Evolutionary conservation across 2,888 invertebrate species (phyloP).

Genomic region (Eumacrocentrus americanus): DNA sequence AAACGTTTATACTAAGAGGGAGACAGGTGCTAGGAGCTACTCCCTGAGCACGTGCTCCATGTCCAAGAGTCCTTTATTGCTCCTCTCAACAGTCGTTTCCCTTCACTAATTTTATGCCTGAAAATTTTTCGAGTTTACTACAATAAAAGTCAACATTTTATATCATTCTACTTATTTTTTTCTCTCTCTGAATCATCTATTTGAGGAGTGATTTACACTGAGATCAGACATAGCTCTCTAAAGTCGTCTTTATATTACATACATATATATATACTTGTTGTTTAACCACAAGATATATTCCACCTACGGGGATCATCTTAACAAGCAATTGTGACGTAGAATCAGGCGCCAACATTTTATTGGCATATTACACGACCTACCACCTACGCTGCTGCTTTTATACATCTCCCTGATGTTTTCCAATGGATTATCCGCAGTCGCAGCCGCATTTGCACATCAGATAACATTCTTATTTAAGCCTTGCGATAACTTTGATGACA

Average conservation of each 20-base stretch:
- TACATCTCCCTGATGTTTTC: slow-evolving; percentile 11
- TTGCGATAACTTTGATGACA: too few relatives aligned
- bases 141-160: neutral
- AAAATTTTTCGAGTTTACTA: neutral
- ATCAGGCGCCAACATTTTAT: slow-evolving; percentile 16
- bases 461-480: slow-evolving; percentile 10
- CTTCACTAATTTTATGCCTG: neutral
- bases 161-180: neutral
- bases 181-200: neutral
- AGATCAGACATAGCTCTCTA: too few relatives aligned
- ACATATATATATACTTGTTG: neutral
- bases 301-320: neutral
- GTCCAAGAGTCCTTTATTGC: slow-evolving; percentile 25
- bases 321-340: slow-evolving; percentile 8
- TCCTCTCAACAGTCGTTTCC: neutral
- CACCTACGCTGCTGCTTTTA: neutral
- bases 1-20: slow-evolving; percentile 51
- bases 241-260: too few relatives aligned
- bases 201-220: neutral
- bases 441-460: slow-evolving; percentile 10
- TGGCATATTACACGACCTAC: slow-evolving; percentile 1
- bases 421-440: slow-evolving; percentile 16
- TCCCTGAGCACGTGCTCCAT: slow-evolving; percentile 21
- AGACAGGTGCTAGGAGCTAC: slow-evolving; percentile 26
- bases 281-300: neutral